Conservation (phyloP, 2,797 vertebrate genomes). For the Rhinoraja longicauda region DNA sequence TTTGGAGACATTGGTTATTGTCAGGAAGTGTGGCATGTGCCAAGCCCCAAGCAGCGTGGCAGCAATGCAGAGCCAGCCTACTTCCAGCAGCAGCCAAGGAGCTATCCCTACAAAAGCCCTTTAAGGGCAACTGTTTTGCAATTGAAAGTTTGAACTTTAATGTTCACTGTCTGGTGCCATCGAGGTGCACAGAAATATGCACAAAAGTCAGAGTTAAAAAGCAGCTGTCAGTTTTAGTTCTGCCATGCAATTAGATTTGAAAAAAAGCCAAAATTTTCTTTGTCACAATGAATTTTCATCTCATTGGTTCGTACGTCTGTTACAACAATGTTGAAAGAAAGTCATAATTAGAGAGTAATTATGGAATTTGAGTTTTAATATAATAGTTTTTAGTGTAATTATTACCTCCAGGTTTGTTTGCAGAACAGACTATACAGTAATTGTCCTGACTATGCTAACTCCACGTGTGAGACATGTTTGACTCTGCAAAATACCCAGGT, state of each 20-base stretch:
- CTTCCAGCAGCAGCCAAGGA: background rate
- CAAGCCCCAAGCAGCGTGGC: background rate
- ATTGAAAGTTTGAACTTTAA: conserved; percentile 10
- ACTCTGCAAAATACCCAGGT: background rate
- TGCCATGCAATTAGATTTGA: conserved; percentile 5
- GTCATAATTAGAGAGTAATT: background rate
- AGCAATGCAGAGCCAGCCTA: background rate
- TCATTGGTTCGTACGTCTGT: background rate
- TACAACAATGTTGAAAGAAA: background rate
- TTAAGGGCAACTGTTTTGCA: background rate
- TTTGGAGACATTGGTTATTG: background rate
- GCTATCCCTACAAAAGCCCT: background rate
- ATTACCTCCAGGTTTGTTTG: conserved; percentile 17
- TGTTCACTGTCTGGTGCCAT: conserved; percentile 21
- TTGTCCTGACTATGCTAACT: background rate
- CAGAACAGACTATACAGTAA: background rate
- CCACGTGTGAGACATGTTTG: background rate
- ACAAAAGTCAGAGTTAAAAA: conserved; percentile 25
- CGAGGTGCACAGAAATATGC: conserved; percentile 13
- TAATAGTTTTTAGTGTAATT: conserved; percentile 1
- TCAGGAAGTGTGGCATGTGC: background rate
- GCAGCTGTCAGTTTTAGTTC: conserved; percentile 1
- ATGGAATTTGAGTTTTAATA: background rate
- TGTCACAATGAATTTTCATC: background rate
- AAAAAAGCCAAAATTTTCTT: background rate